Conservation (phyloP, 2,888 invertebrate genomes). For the Xylota segnis region DNA sequence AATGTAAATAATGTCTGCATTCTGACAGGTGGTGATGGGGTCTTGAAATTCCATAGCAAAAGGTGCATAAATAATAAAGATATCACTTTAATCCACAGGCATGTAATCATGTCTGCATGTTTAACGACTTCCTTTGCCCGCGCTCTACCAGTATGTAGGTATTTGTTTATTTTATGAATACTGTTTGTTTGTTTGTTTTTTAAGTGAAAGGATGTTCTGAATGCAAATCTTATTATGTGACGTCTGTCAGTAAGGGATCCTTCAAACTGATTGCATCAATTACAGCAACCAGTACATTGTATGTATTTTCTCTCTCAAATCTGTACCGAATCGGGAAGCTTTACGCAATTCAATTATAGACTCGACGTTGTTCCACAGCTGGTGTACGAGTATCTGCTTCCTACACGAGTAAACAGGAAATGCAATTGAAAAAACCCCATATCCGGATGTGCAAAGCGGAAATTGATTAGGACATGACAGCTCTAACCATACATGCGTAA, state of each 20-base stretch:
- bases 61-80: slow-evolving; percentile 27
- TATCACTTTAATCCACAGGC: slow-evolving; percentile 11
- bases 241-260: too few relatives aligned
- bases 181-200: background rate
- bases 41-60: slow-evolving; percentile 7
- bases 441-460: background rate
- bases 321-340: background rate
- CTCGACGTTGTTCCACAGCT: background rate
- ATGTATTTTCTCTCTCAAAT: too few relatives aligned
- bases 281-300: too few relatives aligned
- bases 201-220: too few relatives aligned
- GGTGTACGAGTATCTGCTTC: background rate
- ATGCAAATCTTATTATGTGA: too few relatives aligned
- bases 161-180: slow-evolving; percentile 18
- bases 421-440: background rate
- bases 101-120: slow-evolving; percentile 10
- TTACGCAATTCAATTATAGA: background rate
- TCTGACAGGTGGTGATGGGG: slow-evolving; percentile 40
- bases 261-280: too few relatives aligned
- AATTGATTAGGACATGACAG: slow-evolving; percentile 4
- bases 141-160: too few relatives aligned
- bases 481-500: background rate
- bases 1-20: slow-evolving; percentile 23
- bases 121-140: slow-evolving; percentile 2
- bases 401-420: background rate